Percentiles rank a stretch among this genome's conserved stretches.
Evolutionary conservation across 1,140 invertebrate species (phyloP).

Genomic region (Zaprionus nigranus): DNA sequence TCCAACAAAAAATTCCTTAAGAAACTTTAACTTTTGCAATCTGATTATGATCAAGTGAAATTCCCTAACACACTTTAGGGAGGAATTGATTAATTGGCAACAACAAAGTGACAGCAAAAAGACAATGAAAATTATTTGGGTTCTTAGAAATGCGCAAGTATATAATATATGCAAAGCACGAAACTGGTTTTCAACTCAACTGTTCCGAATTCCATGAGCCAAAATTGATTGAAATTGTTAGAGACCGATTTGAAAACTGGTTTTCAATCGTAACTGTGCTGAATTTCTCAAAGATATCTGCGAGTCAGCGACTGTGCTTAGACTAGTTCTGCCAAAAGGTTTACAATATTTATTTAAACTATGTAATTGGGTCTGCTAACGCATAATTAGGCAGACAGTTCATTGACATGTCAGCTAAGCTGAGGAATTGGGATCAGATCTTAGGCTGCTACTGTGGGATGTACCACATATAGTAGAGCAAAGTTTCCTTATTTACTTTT

Average conservation of each 20-base stretch:
- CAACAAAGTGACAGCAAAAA: constrained; percentile 4
- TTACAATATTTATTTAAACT: constrained; percentile 49
- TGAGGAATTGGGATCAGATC: not conserved
- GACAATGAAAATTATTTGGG: constrained; percentile 10
- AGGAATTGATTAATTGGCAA: constrained; percentile 4
- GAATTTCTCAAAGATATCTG: constrained; percentile 57
- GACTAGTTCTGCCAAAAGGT: constrained; percentile 39
- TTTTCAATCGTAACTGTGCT: constrained; percentile 60
- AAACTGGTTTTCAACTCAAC: constrained; percentile 32
- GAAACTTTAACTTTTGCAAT: not conserved
- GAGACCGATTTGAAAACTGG: constrained; percentile 51
- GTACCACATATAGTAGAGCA: not conserved
- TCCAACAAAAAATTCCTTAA: not conserved
- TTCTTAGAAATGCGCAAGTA: constrained; percentile 4
- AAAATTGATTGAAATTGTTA: constrained; percentile 15
- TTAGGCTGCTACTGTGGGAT: not conserved
- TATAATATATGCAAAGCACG: constrained; percentile 16
- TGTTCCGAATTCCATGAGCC: constrained; percentile 13
- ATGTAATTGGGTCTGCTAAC: constrained; percentile 59
- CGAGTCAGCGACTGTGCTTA: constrained; percentile 50
- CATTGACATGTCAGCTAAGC: constrained; percentile 30
- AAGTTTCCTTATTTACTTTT: too few species aligned
- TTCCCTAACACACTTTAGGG: not conserved
- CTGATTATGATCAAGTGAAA: not conserved
- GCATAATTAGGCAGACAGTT: constrained; percentile 36